phyloP scores from a whole-genome alignment of 2,113 vertebrate species.

The Solea senegalensis region DNA sequence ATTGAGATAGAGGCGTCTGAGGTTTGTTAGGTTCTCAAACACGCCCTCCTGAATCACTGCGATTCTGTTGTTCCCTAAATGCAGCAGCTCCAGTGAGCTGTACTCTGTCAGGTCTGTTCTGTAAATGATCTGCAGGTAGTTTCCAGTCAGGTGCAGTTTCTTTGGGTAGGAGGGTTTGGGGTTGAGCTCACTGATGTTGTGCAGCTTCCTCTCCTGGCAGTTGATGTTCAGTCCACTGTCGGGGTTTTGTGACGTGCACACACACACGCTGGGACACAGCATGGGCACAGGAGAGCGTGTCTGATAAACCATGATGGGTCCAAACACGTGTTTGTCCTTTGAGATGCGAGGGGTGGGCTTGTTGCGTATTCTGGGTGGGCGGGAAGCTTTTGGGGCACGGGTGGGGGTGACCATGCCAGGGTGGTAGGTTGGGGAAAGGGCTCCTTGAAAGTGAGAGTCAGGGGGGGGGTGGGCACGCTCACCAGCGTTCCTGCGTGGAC shows the following conservation, averaged over 20 bases:
- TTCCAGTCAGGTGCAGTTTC: slow-evolving; percentile 97
- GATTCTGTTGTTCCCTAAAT: slow-evolving; percentile 96
- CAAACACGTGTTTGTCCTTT: slow-evolving; percentile 95
- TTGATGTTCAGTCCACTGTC: slow-evolving; percentile 96
- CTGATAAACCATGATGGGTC: slow-evolving; percentile 99
- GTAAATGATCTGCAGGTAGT: slow-evolving; percentile 93
- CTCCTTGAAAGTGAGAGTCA: slow-evolving; percentile 85
- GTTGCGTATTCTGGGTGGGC: slow-evolving; percentile 92
- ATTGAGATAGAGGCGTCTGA: slow-evolving; percentile 95
- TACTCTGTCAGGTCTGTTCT: slow-evolving; percentile 90
- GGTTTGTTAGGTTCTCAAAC: slow-evolving; percentile 93
- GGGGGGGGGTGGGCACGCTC: slow-evolving; percentile 86
- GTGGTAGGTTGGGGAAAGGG: slow-evolving; percentile 84
- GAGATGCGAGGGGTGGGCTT: slow-evolving; percentile 92
- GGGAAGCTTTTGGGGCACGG: slow-evolving; percentile 89
- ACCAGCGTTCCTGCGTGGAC: slow-evolving; percentile 88
- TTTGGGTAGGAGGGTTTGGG: slow-evolving; percentile 95
- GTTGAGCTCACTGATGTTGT: slow-evolving; percentile 92
- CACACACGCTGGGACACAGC: slow-evolving; percentile 90
- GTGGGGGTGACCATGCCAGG: slow-evolving; percentile 86
- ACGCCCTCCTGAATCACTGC: slow-evolving; percentile 94
- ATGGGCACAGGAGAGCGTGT: slow-evolving; percentile 94
- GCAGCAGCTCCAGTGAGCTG: slow-evolving; percentile 92
- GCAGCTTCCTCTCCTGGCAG: slow-evolving; percentile 95
- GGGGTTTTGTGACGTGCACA: slow-evolving; percentile 93